Evolutionary conservation across 2,113 vertebrate genomes (phyloP), one percentile per base, ranked within the genome.

Genomic region (Cisticola juncidis): DNA sequence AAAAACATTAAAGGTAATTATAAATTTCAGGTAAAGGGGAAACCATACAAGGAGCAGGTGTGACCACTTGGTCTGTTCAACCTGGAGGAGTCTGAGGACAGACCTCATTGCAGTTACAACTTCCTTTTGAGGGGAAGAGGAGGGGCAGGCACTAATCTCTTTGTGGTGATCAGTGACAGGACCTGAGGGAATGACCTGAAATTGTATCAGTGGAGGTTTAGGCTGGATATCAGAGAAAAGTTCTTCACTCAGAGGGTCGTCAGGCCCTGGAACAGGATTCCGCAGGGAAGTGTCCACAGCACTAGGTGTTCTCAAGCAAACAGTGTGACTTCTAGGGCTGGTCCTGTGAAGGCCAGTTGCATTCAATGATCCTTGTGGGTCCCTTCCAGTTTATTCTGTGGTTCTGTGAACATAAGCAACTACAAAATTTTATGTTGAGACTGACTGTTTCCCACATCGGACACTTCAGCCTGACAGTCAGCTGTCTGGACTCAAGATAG

Each of bases 371-470:
- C 31, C 22, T 68, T 50, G 17, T 31, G 53, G 21, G 26, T 68
- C 11, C 6, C 21, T 44, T 77, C 58, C 33, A 77, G 33, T 33
- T 68, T 26, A 35, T 60, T 36, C 14, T 44, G 31, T 33, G 26
- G 28, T 50, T 68, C 62, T 51, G 53, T 60, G 53, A 77, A 82
- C 45, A 68, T 2, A 9, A 85, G 18, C 25, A 92, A 44, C 36
- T 64, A 68, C 38, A 77, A 66, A 74, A 71, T 38, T 50, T 91
- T 77, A 56, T 3, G 0, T 38, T 38, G 12, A 44, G 56, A 33
- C 13, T 60, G 21, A 42, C 21, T 48, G 18, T 56, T 17, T 31
- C 7, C 4, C 4, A 35, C 0, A 0, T 0, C 44, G 47, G 64
- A 83, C 18, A 48, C 4, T 36, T 58, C 68, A 73, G 3, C 33